Evolutionary conservation across 2,888 invertebrate species (phyloP).

Genomic region (Cerceris rybyensis): DNA sequence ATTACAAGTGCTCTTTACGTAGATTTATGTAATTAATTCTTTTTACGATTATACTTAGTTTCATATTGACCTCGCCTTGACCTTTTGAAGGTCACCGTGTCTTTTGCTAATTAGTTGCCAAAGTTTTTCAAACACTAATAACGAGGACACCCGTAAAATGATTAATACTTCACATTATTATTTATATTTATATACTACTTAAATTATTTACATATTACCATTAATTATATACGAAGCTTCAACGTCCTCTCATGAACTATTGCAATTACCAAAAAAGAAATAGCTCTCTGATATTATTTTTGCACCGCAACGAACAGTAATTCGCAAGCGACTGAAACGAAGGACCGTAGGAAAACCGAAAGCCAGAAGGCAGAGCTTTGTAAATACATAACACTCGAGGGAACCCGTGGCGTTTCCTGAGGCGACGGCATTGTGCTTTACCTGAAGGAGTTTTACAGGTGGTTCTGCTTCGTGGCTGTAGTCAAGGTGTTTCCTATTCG

Average conservation of each 20-base stretch:
- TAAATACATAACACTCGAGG: constrained; percentile 48
- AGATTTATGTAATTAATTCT: too few relatives aligned
- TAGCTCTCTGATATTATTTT: neutral
- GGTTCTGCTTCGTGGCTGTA: constrained; percentile 34
- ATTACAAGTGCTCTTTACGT: too few relatives aligned
- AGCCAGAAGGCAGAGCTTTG: constrained; percentile 34
- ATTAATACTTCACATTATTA: too few relatives aligned
- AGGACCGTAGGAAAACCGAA: constrained; percentile 29
- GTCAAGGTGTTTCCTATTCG: constrained; percentile 25
- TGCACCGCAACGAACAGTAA: neutral
- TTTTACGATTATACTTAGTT: too few relatives aligned
- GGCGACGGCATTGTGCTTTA: constrained; percentile 35
- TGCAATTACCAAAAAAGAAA: neutral
- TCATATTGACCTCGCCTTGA: too few relatives aligned
- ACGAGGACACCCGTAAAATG: too few relatives aligned
- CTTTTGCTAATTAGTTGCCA: too few relatives aligned
- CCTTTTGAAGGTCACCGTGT: too few relatives aligned
- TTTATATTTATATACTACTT: too few relatives aligned
- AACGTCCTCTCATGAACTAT: neutral
- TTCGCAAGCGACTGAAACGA: constrained; percentile 2
- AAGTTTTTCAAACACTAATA: too few relatives aligned
- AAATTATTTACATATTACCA: too few relatives aligned
- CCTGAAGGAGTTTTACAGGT: constrained; percentile 51
- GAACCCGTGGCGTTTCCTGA: constrained; percentile 28
- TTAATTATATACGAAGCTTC: too few relatives aligned